Base-by-base conservation (phyloP, 1,140 invertebrate genomes). In the Listronotus oregonensis region DNA sequence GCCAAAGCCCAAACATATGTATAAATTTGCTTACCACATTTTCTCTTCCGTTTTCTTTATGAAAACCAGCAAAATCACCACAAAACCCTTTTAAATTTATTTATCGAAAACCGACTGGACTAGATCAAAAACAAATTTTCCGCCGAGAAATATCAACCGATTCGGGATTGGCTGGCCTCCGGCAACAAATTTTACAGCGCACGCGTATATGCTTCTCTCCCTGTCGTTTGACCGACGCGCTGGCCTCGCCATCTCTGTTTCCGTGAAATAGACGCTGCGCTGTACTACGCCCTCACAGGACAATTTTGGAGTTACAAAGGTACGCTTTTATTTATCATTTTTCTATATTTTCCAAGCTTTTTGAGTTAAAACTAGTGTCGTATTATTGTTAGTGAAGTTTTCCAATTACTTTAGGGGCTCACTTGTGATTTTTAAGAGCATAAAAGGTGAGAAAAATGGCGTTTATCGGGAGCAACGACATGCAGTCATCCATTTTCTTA, bases 281-380 rank as follows among this genome's bases (percentile, higher is more conserved):
- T 66, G 57, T 52, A 64, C 64, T 73, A 85, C 84, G 84, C 84
- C 84, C 83, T 85, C 83, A 82, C 80, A 80, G 81, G 83, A 79
- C 78, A 75, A 75, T 79, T 76, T 76, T 70, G 72, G 79, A 81
- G 79, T 83, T 83, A 84, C 75, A 40, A 15, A 15, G n/a, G 18
- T 56, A 37, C 42, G 10, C 6, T 42, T 51, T 51, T 42, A 15
- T 21, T 9, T 11, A 10, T 9, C 12, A 27, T 58, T 42, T 44
- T 10, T 10, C 6, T 4, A 14, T 8, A 4, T 21, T 42, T 18
- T 6, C 4, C 9, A 17, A 43, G 18, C 5, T 56, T 42, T 15
- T 56, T 6, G 11, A 11, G 52, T 56, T 4, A 18, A 14, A 34
- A 40, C 7, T 15, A 6, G 11, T 11, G 8, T 27, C 9, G 32